These are phyloP conservation scores for Characodon lateralis DNA, from an alignment of 2,797 vertebrate species.

Conservation along the genomic window DNA sequence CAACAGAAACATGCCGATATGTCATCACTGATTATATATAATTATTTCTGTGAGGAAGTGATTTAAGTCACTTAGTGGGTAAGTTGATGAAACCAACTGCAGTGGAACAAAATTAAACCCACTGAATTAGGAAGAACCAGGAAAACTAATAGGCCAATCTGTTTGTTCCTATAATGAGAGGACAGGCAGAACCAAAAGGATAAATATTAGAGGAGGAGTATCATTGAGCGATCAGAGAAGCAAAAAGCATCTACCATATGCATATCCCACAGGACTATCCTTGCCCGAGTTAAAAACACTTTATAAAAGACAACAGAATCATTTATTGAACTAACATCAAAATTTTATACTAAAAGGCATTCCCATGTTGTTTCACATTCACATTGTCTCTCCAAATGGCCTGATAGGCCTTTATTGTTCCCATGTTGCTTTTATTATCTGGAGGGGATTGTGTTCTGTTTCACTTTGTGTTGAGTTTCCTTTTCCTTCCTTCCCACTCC, in stretches of 20 bases:
- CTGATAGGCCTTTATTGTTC: conserved; percentile 83
- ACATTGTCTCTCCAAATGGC: conserved; percentile 84
- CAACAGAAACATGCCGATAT: conserved; percentile 57
- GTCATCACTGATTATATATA: conserved; percentile 64
- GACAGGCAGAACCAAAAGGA: conserved; percentile 20
- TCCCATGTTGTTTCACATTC: conserved; percentile 80
- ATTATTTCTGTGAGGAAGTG: conserved; percentile 42
- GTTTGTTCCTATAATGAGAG: conserved; percentile 6
- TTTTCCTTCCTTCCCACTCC: conserved; percentile 17
- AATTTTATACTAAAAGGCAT: conserved; percentile 83
- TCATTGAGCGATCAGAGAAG: conserved; percentile 39
- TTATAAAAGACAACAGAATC: conserved; percentile 74
- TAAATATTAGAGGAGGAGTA: conserved; percentile 23
- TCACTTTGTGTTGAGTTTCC: conserved; percentile 46
- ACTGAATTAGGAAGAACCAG: conserved; percentile 1
- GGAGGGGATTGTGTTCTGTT: conserved; percentile 80
- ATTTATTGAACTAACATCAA: conserved; percentile 79
- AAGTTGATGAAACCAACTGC: conserved; percentile 14
- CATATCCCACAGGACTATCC: conserved; percentile 61
- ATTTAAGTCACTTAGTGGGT: conserved; percentile 28
- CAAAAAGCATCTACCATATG: conserved; percentile 44
- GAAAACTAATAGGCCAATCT: conserved; percentile 4
- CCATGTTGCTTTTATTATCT: conserved; percentile 83
- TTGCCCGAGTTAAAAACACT: conserved; percentile 66
- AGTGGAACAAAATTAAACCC: conserved; percentile 10